A percentile compares a stretch with the other conserved stretches of the same genome.
These are phyloP conservation scores for Pelusios castaneus DNA, from an alignment of 2,113 vertebrate species.

Conservation along the genomic window DNA sequence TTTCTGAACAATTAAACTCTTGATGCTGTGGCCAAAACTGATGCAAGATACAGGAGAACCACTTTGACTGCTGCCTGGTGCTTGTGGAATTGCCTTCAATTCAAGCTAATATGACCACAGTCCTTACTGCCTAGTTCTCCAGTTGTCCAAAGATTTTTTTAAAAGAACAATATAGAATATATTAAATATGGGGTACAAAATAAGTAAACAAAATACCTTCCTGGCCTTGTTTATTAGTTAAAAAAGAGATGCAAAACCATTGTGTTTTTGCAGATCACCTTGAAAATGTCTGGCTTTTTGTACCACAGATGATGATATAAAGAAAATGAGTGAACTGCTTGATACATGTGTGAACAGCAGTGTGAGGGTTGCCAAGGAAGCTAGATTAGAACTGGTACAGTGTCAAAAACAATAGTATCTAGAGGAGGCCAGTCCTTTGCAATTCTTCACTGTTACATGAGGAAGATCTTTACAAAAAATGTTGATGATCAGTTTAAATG, in stretches of 20 bases:
- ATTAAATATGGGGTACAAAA: background rate
- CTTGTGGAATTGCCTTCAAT: background rate
- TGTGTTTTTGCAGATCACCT: background rate
- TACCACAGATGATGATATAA: background rate
- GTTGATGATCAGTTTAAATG: background rate
- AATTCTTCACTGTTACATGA: background rate
- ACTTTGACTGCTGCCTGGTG: background rate
- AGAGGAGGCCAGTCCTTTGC: background rate
- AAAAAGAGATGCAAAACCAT: background rate
- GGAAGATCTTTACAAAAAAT: background rate
- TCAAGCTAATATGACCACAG: background rate
- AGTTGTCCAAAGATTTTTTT: background rate
- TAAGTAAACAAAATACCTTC: background rate
- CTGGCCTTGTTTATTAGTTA: background rate
- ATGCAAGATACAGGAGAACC: background rate
- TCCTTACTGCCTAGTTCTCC: background rate
- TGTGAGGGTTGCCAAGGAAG: slow-evolving; percentile 43
- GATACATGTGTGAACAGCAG: background rate
- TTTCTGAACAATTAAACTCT: background rate
- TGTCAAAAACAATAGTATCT: background rate
- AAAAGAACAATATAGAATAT: background rate
- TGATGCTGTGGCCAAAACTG: background rate
- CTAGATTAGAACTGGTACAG: background rate
- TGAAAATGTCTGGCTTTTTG: background rate
- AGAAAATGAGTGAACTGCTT: background rate